These are phyloP conservation scores for Scolopax mira DNA, from an alignment of 2,113 vertebrate genomes.

Conservation along the genomic window DNA sequence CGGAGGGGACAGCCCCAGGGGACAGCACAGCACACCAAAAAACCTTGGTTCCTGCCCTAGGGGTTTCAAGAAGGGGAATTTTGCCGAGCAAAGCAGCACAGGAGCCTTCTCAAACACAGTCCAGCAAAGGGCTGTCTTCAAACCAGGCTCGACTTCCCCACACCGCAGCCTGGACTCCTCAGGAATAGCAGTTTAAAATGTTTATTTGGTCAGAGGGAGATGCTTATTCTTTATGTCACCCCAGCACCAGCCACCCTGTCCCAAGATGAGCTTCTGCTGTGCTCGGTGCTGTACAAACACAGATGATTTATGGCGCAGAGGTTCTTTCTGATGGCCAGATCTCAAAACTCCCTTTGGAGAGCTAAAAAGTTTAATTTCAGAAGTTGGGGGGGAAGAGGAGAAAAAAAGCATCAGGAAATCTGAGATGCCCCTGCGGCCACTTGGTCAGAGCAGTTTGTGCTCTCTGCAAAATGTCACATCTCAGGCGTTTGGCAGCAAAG, in stretches of 20 bases:
- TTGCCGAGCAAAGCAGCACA: background rate
- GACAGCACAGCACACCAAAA: rapidly evolving
- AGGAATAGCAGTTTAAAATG: background rate
- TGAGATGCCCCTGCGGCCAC: background rate
- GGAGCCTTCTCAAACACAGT: background rate
- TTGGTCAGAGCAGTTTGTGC: background rate
- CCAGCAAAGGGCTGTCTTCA: background rate
- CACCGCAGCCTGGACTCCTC: background rate
- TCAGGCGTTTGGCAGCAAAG: background rate
- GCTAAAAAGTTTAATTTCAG: background rate
- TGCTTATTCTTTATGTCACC: background rate
- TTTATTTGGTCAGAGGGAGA: background rate
- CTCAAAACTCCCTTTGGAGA: background rate
- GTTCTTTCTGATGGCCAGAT: background rate
- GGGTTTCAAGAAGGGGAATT: background rate
- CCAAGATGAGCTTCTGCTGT: background rate
- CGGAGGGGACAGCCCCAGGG: background rate
- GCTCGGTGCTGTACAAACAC: background rate
- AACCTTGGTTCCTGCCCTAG: background rate
- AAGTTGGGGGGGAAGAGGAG: rapidly evolving
- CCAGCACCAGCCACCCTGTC: background rate
- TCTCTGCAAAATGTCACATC: rapidly evolving
- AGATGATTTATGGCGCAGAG: rapidly evolving
- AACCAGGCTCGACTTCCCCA: background rate
- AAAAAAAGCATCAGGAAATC: background rate